Base-by-base conservation (phyloP, 2,888 invertebrate species). In the Serripes groenlandicus region DNA sequence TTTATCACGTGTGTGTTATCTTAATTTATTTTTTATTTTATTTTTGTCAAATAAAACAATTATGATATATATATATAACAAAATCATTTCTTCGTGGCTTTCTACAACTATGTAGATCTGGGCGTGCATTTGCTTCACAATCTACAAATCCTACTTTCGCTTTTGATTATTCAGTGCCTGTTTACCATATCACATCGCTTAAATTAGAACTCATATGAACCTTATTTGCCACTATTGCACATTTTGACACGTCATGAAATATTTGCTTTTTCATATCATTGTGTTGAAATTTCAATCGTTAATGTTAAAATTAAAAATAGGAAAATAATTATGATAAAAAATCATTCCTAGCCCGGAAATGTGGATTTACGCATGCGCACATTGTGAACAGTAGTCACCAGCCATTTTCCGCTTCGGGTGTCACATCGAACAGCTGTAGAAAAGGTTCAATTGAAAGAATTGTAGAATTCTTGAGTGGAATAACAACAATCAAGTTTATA, bases 331-430 rank as follows among this genome's bases (percentile, higher is more conserved):
- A 3, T 52, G 52, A 7, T 15, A 15, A 7, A 23, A 52, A 7
- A 52, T 52, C 18, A 15, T 21, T 3, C 3, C 52, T n/a, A 52
- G 4, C 11, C 4, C 42, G 66, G 66, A 66, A 66, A 42, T 26
- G 34, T 42, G 3, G 37, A 28, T 58, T 5, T 58, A 62, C 75
- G 71, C 82, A 82, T 78, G 82, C 82, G 82, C 72, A 72, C 72
- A 76, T 71, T 74, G 72, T 74, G 78, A 75, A 71, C 78, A 78
- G 49, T 75, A 75, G 64, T 70, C 78, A 62, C 58, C n/a, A 49
- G 69, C 68, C 75, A 60, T 75, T 58, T 73, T 68, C 62, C 56
- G n/a, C 42, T 60, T 60, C 37, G 58, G 62, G 73, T 62, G 73
- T n/a, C 35, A 32, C 23, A n/a, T 34, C 73, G 37, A 73, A 58